A percentile compares a stretch with the other conserved stretches of the same genome.
phyloP scores from a whole-genome alignment of 2,113 vertebrate genomes.

The Mastomys natalensis region DNA sequence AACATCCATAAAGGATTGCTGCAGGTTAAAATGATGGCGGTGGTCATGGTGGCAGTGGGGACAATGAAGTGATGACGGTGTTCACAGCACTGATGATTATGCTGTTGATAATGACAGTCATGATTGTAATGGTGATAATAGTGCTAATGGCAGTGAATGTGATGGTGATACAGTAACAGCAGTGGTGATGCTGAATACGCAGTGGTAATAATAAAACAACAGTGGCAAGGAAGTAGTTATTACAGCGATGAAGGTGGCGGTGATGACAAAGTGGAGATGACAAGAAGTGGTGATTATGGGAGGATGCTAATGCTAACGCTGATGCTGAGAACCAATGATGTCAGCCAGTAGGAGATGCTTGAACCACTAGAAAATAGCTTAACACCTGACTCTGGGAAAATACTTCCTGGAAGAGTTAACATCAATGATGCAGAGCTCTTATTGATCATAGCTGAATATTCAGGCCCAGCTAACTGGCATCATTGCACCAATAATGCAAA shows the following conservation, averaged over 20 bases:
- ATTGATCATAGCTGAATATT: background rate
- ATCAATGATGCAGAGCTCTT: background rate
- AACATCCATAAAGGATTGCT: background rate
- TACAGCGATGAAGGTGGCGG: background rate
- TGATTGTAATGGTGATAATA: rapidly evolving
- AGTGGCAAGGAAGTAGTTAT: rapidly evolving
- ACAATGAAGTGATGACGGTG: rapidly evolving
- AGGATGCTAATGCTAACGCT: no score
- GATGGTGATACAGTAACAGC: rapidly evolving
- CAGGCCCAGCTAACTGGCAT: background rate
- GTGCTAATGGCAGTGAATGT: background rate
- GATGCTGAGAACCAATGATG: background rate
- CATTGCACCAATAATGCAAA: background rate
- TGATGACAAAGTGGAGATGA: no score
- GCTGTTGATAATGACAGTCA: rapidly evolving
- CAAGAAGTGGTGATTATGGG: no score
- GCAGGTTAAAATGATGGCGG: background rate
- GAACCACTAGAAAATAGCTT: background rate
- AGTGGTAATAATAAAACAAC: no score
- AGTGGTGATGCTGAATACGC: no score
- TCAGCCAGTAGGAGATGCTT: no score
- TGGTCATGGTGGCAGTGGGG: rapidly evolving
- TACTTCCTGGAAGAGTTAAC: background rate
- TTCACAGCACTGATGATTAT: rapidly evolving
- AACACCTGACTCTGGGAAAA: background rate